Evolutionary conservation across 2,888 invertebrate genomes (phyloP), one percentile per base, ranked within the genome.

Genomic region (Apomyelois bistriatella): DNA sequence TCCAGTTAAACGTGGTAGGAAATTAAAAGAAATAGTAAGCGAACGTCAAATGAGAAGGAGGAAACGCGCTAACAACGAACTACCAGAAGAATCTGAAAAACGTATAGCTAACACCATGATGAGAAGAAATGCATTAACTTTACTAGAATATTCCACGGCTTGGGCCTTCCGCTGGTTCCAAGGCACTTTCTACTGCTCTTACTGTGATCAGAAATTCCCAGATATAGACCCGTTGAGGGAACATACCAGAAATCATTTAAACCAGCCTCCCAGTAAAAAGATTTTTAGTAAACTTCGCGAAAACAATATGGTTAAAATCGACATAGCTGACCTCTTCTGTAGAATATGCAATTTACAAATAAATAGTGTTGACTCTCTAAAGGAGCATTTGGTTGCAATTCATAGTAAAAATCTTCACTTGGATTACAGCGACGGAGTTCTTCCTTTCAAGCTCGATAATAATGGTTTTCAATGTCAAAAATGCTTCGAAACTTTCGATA

Each of bases 161-260:
- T 90, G 87, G 88, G 80, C 90, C 0, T 90, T 90, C 53, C 73
- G 89, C 43, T 90, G 86, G 85, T 88, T 77, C 55, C 82, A 79
- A 35, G 82, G 81, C 57, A 72, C 79, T 1, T 90, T 85, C 55
- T 88, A 73, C 58, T 90, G 90, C 57, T 82, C 85, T 0, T 89
- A 89, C 56, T 90, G 90, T 43, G 84, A 86, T 30, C 53, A 54
- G 0, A 87, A 82, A 60, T 83, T 80, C 53, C 72, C 82, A 0
- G 88, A 88, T 48, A 68, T 78, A 3, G 59, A 67, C 0, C 61
- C 73, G 0, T 59, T 90, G 8, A 73, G 82, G 7, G 66, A 72
- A 9, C 90, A 89, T 41, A 73, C 88, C 50, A 37, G 16, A 0
- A 63, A 60, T n/a, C 89, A 89, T 56, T 54, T 79, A 15, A 65